A percentile compares a stretch with the other conserved stretches of the same genome.
phyloP scores from a whole-genome alignment of 2,113 vertebrate genomes.

The Cnemophilus loriae region DNA sequence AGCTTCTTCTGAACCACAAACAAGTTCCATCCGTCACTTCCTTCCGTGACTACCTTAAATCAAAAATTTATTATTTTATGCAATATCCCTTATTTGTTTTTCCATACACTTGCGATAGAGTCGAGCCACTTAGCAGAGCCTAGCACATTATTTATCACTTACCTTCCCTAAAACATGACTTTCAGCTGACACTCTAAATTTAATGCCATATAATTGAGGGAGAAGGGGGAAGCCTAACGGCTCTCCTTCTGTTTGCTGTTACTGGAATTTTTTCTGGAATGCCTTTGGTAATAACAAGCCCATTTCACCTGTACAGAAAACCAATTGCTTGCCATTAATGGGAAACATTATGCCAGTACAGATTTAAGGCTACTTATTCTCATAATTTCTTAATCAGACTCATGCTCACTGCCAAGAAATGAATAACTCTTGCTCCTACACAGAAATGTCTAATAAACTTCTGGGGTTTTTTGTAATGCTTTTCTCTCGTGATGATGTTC shows the following conservation, averaged over 20 bases:
- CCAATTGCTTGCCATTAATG: neutral
- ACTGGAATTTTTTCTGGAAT: neutral
- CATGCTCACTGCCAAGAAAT: neutral
- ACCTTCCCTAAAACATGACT: neutral
- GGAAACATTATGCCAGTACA: neutral
- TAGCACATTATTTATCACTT: constrained; percentile 15
- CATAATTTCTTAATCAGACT: neutral
- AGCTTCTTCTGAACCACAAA: neutral
- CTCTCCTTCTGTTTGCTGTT: neutral
- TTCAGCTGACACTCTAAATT: neutral
- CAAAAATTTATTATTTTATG: constrained; percentile 15
- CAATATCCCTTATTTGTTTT: constrained; percentile 39
- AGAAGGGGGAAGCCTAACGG: neutral
- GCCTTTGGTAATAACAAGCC: neutral
- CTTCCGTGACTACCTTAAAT: neutral
- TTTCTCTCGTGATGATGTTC: neutral
- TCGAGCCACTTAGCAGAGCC: neutral
- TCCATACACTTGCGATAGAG: neutral
- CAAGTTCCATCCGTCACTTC: neutral
- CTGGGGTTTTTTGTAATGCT: neutral
- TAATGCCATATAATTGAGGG: neutral
- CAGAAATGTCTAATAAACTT: neutral
- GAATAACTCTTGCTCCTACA: neutral
- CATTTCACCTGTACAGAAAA: neutral
- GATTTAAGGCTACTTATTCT: neutral